Conservation (phyloP, 2,797 vertebrate species). For the Oreortyx pictus region DNA sequence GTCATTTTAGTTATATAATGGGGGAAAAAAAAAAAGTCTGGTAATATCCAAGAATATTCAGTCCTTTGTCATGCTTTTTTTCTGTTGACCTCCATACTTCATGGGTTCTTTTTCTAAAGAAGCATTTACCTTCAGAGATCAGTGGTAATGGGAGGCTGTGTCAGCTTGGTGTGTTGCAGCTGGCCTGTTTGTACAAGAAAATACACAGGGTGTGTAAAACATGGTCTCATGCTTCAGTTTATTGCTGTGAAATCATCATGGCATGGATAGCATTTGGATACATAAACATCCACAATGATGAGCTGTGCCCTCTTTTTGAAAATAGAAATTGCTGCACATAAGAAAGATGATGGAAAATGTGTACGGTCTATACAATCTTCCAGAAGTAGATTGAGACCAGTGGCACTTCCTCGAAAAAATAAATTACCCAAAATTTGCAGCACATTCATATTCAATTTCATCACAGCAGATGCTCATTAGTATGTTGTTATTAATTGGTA, state of each 20-base stretch:
- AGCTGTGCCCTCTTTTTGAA: slow-evolving; percentile 54
- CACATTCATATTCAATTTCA: slow-evolving; percentile 90
- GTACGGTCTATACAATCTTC: slow-evolving; percentile 78
- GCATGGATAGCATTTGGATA: neutral
- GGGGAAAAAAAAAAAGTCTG: neutral
- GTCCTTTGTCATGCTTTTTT: neutral
- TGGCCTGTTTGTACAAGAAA: neutral
- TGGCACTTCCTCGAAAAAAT: slow-evolving; percentile 84
- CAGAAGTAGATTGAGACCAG: slow-evolving; percentile 81
- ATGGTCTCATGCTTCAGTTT: neutral
- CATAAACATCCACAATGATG: slow-evolving; percentile 49
- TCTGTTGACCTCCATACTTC: neutral
- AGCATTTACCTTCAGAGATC: neutral
- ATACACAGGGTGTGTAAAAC: slow-evolving; percentile 23
- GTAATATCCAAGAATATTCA: neutral
- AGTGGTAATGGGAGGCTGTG: neutral
- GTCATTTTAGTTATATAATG: neutral
- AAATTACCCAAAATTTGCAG: slow-evolving; percentile 87
- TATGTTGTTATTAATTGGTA: slow-evolving; percentile 90
- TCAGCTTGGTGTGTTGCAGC: neutral
- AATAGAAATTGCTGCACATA: slow-evolving; percentile 65
- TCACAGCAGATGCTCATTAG: slow-evolving; percentile 90
- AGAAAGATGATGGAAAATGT: slow-evolving; percentile 74
- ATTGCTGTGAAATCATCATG: neutral
- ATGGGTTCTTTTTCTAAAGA: neutral